Conservation (phyloP, 2,888 invertebrate genomes). For the Noctua janthina region DNA sequence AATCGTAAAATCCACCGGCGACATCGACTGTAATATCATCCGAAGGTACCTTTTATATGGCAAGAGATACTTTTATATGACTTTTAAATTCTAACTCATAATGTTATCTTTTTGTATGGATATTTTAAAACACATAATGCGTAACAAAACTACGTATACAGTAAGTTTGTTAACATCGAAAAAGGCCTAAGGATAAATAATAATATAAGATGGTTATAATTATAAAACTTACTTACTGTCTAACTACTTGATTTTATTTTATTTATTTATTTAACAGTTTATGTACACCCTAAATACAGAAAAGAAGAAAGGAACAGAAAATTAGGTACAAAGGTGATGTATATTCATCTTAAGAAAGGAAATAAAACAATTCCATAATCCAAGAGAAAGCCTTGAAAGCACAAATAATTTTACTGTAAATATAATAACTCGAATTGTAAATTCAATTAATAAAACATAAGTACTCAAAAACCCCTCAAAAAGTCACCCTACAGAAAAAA, state of each 20-base stretch:
- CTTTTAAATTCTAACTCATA: conserved; percentile 70
- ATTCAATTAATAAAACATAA: conserved; percentile 3
- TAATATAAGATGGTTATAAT: too few relatives aligned
- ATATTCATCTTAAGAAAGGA: neutral
- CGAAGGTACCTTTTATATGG: conserved; percentile 65
- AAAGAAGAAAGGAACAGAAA: too few relatives aligned
- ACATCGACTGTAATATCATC: conserved; percentile 72
- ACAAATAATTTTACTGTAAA: neutral
- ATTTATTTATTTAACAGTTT: too few relatives aligned
- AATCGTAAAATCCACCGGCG: conserved; percentile 73
- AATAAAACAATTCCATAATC: neutral
- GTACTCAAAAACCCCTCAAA: conserved; percentile 6
- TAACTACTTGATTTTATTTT: too few relatives aligned
- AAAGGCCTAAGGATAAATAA: too few relatives aligned
- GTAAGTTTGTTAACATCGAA: neutral
- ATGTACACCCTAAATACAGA: too few relatives aligned
- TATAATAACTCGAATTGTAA: neutral
- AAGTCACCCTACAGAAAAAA: conserved; percentile 19
- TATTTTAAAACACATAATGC: conserved; percentile 40
- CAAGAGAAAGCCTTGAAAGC: neutral
- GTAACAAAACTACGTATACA: neutral
- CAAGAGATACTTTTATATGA: conserved; percentile 68
- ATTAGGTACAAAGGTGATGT: too few relatives aligned
- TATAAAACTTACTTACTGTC: too few relatives aligned
- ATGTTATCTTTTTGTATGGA: conserved; percentile 52